Evolutionary conservation across 2,113 vertebrate genomes (phyloP).

Genomic region (Corythaeola cristata): DNA sequence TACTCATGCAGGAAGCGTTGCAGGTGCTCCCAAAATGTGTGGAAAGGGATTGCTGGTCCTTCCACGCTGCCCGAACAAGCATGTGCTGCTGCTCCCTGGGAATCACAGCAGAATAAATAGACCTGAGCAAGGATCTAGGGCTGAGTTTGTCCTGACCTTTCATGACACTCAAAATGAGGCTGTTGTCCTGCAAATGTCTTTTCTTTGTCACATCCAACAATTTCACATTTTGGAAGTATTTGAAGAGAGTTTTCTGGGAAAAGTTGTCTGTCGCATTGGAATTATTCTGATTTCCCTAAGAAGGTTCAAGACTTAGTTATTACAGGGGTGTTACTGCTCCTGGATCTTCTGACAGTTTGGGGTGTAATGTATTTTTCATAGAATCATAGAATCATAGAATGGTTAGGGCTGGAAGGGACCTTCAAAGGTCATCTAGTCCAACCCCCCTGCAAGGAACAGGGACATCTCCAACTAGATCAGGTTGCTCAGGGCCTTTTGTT

Average conservation of each 20-base stretch:
- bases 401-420: no score
- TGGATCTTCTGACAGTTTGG: not conserved
- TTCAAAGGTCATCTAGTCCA: no score
- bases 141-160: not conserved
- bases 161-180: not conserved
- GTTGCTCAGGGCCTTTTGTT: no score
- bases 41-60: not conserved
- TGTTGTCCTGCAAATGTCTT: not conserved
- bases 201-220: not conserved
- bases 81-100: not conserved
- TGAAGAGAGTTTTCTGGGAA: not conserved
- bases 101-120: not conserved
- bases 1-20: not conserved
- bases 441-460: no score
- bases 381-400: no score
- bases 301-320: not conserved
- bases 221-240: not conserved
- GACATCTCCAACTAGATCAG: no score
- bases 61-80: not conserved
- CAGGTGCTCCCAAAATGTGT: rapidly evolving
- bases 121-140: not conserved
- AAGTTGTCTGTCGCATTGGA: not conserved
- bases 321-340: not conserved
- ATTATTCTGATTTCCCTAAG: not conserved
- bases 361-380: not conserved